phyloP scores from a whole-genome alignment of 2,888 invertebrate genomes.

The Dolomedes plantarius region DNA sequence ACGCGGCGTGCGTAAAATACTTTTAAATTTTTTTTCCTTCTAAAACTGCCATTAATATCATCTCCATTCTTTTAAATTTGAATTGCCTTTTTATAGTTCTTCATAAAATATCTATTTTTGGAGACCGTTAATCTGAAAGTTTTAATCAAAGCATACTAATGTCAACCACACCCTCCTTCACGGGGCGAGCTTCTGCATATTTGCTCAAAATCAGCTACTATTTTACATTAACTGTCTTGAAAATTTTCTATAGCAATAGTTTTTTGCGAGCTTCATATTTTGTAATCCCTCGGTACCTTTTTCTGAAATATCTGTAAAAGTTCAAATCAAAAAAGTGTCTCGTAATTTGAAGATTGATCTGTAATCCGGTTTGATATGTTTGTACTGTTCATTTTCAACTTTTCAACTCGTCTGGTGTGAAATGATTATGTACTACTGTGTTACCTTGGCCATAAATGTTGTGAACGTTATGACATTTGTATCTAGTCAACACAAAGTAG shows the following conservation, averaged over 20 bases:
- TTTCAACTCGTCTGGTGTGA: background rate
- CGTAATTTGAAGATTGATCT: too few species aligned
- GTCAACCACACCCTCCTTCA: too few species aligned
- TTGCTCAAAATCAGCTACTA: background rate
- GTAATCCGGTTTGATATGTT: too few species aligned
- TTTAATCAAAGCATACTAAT: too few species aligned
- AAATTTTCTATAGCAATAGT: background rate
- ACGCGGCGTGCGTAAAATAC: too few species aligned
- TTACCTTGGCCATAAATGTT: slow-evolving; percentile 30
- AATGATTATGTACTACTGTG: background rate
- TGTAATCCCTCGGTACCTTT: background rate
- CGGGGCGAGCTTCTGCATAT: background rate
- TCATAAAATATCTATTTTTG: too few species aligned
- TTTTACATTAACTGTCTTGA: background rate
- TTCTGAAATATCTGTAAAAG: background rate
- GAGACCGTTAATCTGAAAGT: too few species aligned
- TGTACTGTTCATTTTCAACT: background rate
- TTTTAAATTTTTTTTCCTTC: too few species aligned
- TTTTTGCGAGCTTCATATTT: background rate
- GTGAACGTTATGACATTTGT: slow-evolving; percentile 41
- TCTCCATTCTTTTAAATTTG: too few species aligned
- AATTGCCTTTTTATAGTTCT: too few species aligned
- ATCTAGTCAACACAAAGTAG: slow-evolving; percentile 66
- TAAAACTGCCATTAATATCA: too few species aligned
- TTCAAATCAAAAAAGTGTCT: background rate